Conservation (phyloP, 2,797 vertebrate genomes). For the Argyrosomus regius region DNA sequence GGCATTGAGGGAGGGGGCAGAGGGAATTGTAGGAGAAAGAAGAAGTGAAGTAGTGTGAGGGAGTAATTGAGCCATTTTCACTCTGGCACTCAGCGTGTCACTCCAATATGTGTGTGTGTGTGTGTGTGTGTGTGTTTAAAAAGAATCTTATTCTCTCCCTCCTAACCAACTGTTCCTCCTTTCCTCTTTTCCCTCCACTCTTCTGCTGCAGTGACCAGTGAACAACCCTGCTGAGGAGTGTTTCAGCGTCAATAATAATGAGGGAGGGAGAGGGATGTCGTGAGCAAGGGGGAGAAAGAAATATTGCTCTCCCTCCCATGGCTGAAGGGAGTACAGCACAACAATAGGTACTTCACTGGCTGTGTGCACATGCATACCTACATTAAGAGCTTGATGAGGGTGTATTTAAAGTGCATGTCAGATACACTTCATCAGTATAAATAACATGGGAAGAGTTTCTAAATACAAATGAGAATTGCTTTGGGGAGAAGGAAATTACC, state of each 20-base stretch:
- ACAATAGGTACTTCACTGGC: conserved; percentile 18
- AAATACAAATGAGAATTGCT: conserved; percentile 47
- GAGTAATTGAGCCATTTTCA: conserved; percentile 37
- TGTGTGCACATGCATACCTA: neutral
- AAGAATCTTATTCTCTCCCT: conserved; percentile 10
- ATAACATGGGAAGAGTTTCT: conserved; percentile 40
- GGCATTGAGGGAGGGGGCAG: conserved; percentile 19
- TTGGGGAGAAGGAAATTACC: conserved; percentile 46
- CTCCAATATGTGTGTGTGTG: neutral
- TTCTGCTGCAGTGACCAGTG: conserved; percentile 64
- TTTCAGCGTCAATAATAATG: conserved; percentile 68
- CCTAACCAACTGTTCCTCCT: conserved; percentile 19
- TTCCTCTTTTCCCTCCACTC: conserved; percentile 30
- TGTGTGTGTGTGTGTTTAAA: neutral
- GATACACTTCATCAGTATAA: conserved; percentile 57
- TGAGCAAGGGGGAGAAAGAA: conserved; percentile 31
- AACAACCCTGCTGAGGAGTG: conserved; percentile 57
- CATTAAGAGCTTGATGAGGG: conserved; percentile 15
- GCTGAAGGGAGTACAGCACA: conserved; percentile 35
- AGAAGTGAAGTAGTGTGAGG: conserved; percentile 20
- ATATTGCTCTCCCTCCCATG: conserved; percentile 40
- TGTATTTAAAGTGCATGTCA: conserved; percentile 49
- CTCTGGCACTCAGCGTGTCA: neutral
- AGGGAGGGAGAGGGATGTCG: conserved; percentile 35
- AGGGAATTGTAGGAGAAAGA: conserved; percentile 39